Base-by-base conservation (phyloP, 2,888 invertebrate species). In the Drosophila anomalata region DNA sequence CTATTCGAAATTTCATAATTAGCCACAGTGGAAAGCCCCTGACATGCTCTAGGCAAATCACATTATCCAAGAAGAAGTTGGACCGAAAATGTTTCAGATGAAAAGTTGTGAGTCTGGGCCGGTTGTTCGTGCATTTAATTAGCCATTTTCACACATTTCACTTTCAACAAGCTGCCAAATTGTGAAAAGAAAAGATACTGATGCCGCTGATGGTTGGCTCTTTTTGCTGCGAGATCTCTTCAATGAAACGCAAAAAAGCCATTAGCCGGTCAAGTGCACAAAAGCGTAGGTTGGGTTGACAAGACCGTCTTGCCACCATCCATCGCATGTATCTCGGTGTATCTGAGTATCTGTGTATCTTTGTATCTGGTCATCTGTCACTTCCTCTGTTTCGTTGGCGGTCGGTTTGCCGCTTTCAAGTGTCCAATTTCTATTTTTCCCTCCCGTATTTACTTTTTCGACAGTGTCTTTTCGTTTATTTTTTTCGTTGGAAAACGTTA, bases 131-230 rank as follows among this genome's bases (percentile, higher is more conserved):
- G 75, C 82, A 79, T 88, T 85, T 85, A 88, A 85, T 88, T 85
- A 85, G 87, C 75, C 65, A 78, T 85, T 85, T 85, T 88, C 84
- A 85, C 84, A 85, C 84, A 86, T 85, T 88, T 88, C 87, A 85
- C 84, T 85, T 85, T 85, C 88, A 82, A 83, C 87, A 68, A 83
- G 86, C 88, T 83, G 82, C 82, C 82, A 83, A 83, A 87, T 79
- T 86, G 84, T 86, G 56, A 71, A 61, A 72, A 68, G 72, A 65
- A 65, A 47, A 72, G 44, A 66, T 51, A 31, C 44, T 54, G 53
- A 7, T n/a, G 56, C 50, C 22, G 33, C n/a, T 14, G 36, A 5
- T 24, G 29, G 20, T 17, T 3, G 39, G 47, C 36, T 44, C 36
- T 44, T 46, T 53, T 33, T 20, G 50, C 26, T 39, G 44, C 29